phyloP scores from a whole-genome alignment of 2,888 invertebrate genomes.

The Nomada fucata region DNA sequence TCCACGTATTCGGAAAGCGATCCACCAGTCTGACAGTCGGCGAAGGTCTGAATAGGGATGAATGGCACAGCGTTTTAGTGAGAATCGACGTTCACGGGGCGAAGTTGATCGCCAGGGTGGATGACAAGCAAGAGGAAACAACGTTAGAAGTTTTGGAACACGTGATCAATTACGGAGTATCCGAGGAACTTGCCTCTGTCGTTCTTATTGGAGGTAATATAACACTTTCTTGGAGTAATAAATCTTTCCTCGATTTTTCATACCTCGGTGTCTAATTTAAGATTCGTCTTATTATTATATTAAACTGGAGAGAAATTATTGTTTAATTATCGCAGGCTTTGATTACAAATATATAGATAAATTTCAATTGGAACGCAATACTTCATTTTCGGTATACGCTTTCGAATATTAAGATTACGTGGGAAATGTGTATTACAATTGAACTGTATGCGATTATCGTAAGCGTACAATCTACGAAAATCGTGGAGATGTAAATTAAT shows the following conservation, averaged over 20 bases:
- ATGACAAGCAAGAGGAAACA: constrained; percentile 92
- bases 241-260: too few relatives aligned
- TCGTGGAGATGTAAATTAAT: background rate
- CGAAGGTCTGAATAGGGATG: constrained; percentile 93
- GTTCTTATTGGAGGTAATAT: constrained; percentile 94
- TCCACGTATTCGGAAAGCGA: constrained; percentile 95
- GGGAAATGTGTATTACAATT: too few relatives aligned
- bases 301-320: too few relatives aligned
- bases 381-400: too few relatives aligned
- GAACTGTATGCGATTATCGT: too few relatives aligned
- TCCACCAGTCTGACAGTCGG: constrained; percentile 94
- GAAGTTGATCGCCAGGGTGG: constrained; percentile 93
- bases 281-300: too few relatives aligned
- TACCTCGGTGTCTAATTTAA: too few relatives aligned
- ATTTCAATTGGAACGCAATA: too few relatives aligned
- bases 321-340: too few relatives aligned
- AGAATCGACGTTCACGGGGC: constrained; percentile 95
- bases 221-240: too few relatives aligned
- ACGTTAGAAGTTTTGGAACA: constrained; percentile 93
- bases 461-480: background rate
- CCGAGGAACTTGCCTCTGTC: constrained; percentile 93
- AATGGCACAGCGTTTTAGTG: constrained; percentile 95
- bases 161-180: constrained; percentile 94
- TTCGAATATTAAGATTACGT: too few relatives aligned
- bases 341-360: too few relatives aligned